Evolutionary conservation across 2,888 invertebrate species (phyloP).

Genomic region (Elgonia sp.): DNA sequence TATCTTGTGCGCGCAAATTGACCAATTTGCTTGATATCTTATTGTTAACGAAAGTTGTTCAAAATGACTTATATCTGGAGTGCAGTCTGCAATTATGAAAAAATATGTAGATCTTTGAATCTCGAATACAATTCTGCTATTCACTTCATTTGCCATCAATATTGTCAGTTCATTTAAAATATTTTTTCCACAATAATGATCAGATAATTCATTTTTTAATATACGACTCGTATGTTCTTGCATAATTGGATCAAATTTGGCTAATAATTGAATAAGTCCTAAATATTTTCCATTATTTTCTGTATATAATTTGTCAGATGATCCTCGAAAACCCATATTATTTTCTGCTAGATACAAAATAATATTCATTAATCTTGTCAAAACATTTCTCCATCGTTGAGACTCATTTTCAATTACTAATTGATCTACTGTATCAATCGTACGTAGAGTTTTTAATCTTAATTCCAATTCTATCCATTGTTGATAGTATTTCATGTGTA

Average conservation of each 20-base stretch:
- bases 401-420: not conserved
- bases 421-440: not conserved
- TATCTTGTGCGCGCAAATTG: too few species aligned
- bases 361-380: constrained; percentile 27
- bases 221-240: constrained; percentile 81
- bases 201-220: constrained; percentile 23
- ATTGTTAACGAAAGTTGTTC: constrained; percentile 82
- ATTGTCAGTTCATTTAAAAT: constrained; percentile 69
- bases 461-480: too few species aligned
- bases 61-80: constrained; percentile 80
- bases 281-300: constrained; percentile 82
- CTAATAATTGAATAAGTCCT: constrained; percentile 82
- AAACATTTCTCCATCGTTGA: constrained; percentile 21
- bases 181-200: constrained; percentile 63
- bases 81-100: constrained; percentile 79
- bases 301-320: constrained; percentile 21
- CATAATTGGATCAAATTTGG: constrained; percentile 83
- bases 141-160: constrained; percentile 78
- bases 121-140: constrained; percentile 46
- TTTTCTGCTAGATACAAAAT: constrained; percentile 21
- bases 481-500: too few species aligned
- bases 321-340: constrained; percentile 32
- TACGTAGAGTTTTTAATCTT: too few species aligned
- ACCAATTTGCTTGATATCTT: constrained; percentile 30
- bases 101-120: constrained; percentile 74